phyloP scores from a whole-genome alignment of 2,888 invertebrate genomes.

The Drosophila aldrichi region DNA sequence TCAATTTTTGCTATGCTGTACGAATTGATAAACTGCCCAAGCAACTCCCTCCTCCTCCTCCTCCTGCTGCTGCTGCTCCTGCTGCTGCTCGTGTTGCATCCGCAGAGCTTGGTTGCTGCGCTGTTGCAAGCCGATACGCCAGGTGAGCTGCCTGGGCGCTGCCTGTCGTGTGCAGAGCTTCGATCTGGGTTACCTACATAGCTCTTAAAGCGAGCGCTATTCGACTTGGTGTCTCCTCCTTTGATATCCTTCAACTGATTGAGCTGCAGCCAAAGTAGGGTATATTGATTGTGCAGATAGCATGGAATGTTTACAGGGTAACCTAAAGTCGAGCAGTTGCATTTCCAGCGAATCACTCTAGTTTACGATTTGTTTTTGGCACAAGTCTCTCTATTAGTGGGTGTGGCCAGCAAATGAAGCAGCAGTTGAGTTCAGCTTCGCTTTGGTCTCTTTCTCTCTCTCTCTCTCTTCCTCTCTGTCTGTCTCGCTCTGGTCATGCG shows the following conservation, averaged over 20 bases:
- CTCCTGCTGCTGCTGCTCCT: not conserved
- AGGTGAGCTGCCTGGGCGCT: slow-evolving; percentile 28
- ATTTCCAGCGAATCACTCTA: not conserved
- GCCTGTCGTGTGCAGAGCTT: slow-evolving; percentile 47
- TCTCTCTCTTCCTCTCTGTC: not conserved
- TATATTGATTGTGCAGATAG: not conserved
- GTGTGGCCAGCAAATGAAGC: slow-evolving; percentile 36
- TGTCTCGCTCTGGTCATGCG: slow-evolving; percentile 33
- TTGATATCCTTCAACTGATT: not conserved
- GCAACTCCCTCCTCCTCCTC: slow-evolving; percentile 12
- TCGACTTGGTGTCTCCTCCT: not conserved
- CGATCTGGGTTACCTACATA: slow-evolving; percentile 71
- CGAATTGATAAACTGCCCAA: slow-evolving; percentile 77
- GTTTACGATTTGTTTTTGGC: slow-evolving; percentile 41
- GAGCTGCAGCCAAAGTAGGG: not conserved
- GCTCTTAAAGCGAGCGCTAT: slow-evolving; percentile 44
- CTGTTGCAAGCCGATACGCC: slow-evolving; percentile 45
- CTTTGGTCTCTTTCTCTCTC: slow-evolving; percentile 10
- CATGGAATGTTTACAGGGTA: not conserved
- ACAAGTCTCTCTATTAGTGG: slow-evolving; percentile 4
- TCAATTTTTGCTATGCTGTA: slow-evolving; percentile 81
- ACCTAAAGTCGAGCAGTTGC: not conserved
- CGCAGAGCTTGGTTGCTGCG: slow-evolving; percentile 32
- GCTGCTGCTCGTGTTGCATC: slow-evolving; percentile 31
- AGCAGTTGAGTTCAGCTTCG: slow-evolving; percentile 15